Evolutionary conservation across 2,888 invertebrate genomes (phyloP).

Genomic region (Neoitamus cyanurus): DNA sequence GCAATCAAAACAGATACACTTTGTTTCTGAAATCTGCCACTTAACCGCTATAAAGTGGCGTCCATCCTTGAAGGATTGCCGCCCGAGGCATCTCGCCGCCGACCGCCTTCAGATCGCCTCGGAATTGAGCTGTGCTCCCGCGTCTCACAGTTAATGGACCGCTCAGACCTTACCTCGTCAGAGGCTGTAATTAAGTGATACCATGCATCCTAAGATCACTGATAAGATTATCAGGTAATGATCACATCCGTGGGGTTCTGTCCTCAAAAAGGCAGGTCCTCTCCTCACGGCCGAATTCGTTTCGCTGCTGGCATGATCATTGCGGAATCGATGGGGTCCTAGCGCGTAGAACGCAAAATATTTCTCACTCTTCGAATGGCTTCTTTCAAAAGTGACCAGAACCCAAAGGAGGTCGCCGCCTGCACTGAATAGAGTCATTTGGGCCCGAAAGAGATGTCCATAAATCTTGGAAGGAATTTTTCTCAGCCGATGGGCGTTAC

Average conservation of each 20-base stretch:
- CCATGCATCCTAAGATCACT: conserved; percentile 39
- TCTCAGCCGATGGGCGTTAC: conserved; percentile 56
- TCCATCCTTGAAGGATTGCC: conserved; percentile 50
- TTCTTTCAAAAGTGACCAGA: neutral
- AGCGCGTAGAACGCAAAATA: neutral
- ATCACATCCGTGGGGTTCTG: conserved; percentile 22
- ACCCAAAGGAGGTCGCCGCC: conserved; percentile 3
- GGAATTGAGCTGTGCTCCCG: conserved; percentile 13
- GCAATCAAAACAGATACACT: conserved; percentile 56
- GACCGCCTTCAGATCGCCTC: conserved; percentile 12
- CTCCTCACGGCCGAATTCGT: neutral
- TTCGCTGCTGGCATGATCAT: neutral
- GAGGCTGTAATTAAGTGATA: conserved; percentile 49
- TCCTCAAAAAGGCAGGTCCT: neutral
- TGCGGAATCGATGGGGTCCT: neutral
- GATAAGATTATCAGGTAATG: conserved; percentile 49
- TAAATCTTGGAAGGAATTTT: conserved; percentile 53
- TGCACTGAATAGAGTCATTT: conserved; percentile 34
- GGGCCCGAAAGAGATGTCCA: conserved; percentile 12
- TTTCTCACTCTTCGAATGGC: neutral
- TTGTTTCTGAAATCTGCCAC: conserved; percentile 55
- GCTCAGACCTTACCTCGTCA: neutral
- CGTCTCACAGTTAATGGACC: neutral
- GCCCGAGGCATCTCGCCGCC: neutral
- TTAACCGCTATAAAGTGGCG: conserved; percentile 54